Base-by-base conservation (phyloP, 2,888 invertebrate genomes). In the Cheilosia grossa region DNA sequence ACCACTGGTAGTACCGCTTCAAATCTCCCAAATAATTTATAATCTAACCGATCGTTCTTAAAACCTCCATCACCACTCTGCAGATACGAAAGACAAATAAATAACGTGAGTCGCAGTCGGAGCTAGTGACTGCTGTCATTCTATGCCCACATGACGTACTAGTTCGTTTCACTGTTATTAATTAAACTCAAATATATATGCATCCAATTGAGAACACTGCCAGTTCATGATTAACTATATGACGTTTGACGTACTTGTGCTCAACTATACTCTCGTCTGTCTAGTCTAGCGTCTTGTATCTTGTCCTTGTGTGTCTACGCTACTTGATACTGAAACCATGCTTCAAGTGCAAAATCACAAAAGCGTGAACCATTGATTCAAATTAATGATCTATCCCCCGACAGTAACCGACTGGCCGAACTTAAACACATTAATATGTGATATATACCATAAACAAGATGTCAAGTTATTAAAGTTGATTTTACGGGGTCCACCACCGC, bases 391-490 rank as follows among this genome's bases (percentile, higher is more conserved):
- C 59, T 44, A 59, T 33, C 64, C 53, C 56, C 19, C 66, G 15
- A 54, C 80, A 27, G 40, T 33, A 30, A 64, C 78, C 51, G 54
- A 64, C 37, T 58, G 66, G 13, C 61, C 49, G 72, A 82, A 79
- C 40, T 58, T 69, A 56, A 78, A 33, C 51, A 51, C 69, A 74
- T 74, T 73, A 73, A 56, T 58, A 51, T 33, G 54, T 58, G 80
- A 80, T 75, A 47, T 64, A 75, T 24, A 53, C 19, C 70, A 75
- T 80, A 67, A 75, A 70, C 81, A 80, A 85, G 75, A 81, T 72
- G 81, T 85, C 85, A 85, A 75, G 80, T 67, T 58, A 67, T 75
- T 56, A 75, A 47, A 61, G 64, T 80, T 83, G 64, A 83, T 80
- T 74, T 2, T 30, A 66, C 17, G 69, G 58, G 64, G n/a, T 73